phyloP scores from a whole-genome alignment of 1,140 invertebrate genomes.

The Calephelis virginiensis region DNA sequence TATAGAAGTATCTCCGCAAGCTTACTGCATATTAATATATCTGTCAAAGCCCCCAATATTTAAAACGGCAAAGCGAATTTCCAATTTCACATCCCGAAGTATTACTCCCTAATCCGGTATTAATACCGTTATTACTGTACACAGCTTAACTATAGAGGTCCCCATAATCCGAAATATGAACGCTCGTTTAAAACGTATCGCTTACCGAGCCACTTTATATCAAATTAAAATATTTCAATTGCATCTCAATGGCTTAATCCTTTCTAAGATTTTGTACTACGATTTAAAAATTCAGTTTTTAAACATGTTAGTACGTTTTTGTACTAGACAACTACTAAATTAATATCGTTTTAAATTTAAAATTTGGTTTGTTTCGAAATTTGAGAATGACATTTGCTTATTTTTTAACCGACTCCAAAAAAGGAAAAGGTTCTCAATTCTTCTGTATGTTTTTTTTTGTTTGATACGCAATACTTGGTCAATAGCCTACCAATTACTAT shows the following conservation, averaged over 20 bases:
- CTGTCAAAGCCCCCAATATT: slow-evolving; percentile 25
- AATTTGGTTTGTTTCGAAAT: no score
- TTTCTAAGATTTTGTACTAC: not conserved
- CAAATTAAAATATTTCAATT: not conserved
- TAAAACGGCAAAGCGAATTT: slow-evolving; percentile 28
- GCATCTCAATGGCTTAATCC: not conserved
- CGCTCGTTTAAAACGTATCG: slow-evolving; percentile 2
- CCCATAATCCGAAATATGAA: slow-evolving; percentile 14
- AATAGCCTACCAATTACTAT: no score
- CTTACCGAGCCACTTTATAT: not conserved
- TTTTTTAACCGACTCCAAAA: no score
- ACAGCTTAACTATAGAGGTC: slow-evolving; percentile 12
- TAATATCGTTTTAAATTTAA: no score
- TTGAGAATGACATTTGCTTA: no score
- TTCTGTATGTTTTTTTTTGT: no score
- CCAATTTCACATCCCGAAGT: slow-evolving; percentile 25
- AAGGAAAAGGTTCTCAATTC: no score
- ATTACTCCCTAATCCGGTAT: slow-evolving; percentile 41
- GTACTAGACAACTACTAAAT: no score
- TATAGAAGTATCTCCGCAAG: not conserved
- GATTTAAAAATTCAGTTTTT: no score
- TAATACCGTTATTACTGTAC: slow-evolving; percentile 42
- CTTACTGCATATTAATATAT: slow-evolving; percentile 18
- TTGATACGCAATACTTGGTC: no score
- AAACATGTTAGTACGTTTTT: no score